These are phyloP conservation scores for Cantharis lateralis DNA, from an alignment of 2,888 invertebrate genomes.

Conservation along the genomic window DNA sequence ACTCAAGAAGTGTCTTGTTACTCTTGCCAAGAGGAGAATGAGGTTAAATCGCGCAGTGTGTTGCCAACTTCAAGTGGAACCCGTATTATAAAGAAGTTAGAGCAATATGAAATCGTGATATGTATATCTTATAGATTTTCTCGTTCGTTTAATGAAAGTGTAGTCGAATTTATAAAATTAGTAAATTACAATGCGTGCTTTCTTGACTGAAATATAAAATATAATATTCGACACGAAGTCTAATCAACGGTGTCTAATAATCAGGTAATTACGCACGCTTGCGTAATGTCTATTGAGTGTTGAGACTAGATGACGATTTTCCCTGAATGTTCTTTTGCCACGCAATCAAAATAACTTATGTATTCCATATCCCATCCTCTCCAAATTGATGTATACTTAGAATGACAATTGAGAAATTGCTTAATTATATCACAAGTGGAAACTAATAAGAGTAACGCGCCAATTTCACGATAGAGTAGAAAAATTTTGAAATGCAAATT, in stretches of 20 bases:
- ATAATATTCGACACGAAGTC: conserved; percentile 19
- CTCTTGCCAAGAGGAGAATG: not conserved
- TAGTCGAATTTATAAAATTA: conserved; percentile 16
- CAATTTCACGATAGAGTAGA: not conserved
- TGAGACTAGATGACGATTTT: conserved; percentile 24
- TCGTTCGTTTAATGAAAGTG: not conserved
- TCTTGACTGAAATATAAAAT: conserved; percentile 8
- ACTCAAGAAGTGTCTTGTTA: not conserved
- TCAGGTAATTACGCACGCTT: conserved; percentile 26
- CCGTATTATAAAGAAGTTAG: not conserved
- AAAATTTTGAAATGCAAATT: not conserved
- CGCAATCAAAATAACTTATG: conserved; percentile 27
- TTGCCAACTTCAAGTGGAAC: not conserved
- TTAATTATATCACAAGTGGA: conserved; percentile 12
- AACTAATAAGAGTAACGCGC: not conserved
- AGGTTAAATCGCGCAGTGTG: not conserved
- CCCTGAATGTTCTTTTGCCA: conserved; percentile 22
- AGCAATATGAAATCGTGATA: not conserved
- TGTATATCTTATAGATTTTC: not conserved
- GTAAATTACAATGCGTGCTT: conserved; percentile 6
- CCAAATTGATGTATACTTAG: conserved; percentile 13
- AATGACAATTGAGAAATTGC: conserved; percentile 19
- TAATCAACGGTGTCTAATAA: conserved; percentile 27
- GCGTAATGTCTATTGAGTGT: conserved; percentile 24
- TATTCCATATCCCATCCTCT: conserved; percentile 10